These are phyloP conservation scores for Abrostola tripartita DNA, from an alignment of 2,888 invertebrate species.

Conservation along the genomic window DNA sequence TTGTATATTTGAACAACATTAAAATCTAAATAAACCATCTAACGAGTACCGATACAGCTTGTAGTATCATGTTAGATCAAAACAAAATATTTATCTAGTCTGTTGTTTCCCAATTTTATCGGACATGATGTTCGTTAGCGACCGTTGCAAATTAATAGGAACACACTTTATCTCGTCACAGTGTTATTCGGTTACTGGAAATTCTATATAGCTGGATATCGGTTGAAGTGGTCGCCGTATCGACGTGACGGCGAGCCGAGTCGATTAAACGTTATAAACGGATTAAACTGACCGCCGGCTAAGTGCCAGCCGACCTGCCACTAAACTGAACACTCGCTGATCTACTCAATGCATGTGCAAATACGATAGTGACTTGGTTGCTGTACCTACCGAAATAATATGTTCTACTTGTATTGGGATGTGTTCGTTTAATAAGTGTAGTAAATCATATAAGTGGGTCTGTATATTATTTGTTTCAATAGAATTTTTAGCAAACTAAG, in stretches of 20 bases:
- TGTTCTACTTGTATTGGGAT: neutral
- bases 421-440: neutral
- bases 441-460: too few relatives aligned
- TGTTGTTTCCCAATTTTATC: conserved; percentile 21
- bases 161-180: conserved; percentile 43
- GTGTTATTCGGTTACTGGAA: conserved; percentile 43
- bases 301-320: conserved; percentile 72
- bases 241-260: conserved; percentile 70
- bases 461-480: too few relatives aligned
- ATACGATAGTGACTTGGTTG: conserved; percentile 27
- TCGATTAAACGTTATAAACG: conserved; percentile 82
- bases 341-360: conserved; percentile 46
- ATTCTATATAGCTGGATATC: conserved; percentile 57
- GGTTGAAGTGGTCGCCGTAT: conserved; percentile 62
- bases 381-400: neutral
- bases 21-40: too few relatives aligned
- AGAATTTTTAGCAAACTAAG: too few relatives aligned
- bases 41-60: neutral
- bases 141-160: conserved; percentile 36
- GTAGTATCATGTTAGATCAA: neutral
- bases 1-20: too few relatives aligned
- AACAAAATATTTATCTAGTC: conserved; percentile 2
- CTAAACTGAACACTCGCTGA: conserved; percentile 71
- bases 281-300: conserved; percentile 81
- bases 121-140: conserved; percentile 32